Evolutionary conservation across 2,113 vertebrate genomes (phyloP).

Genomic region (Onychostoma macrolepis): DNA sequence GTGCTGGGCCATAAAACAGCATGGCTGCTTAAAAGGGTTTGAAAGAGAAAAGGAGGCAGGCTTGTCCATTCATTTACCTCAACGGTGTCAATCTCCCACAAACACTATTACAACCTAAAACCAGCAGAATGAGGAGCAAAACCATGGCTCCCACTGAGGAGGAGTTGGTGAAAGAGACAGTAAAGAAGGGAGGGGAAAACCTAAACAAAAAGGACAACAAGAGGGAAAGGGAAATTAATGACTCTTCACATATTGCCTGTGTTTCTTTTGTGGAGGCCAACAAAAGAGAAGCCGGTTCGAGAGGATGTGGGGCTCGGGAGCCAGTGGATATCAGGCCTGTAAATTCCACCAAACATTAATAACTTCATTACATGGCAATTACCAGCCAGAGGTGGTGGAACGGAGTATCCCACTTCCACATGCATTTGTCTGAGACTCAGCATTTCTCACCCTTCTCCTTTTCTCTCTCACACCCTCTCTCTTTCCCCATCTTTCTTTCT

Average conservation of each 20-base stretch:
- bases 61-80: constrained; percentile 60
- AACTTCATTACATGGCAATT: constrained; percentile 85
- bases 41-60: constrained; percentile 66
- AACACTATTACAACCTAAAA: neutral
- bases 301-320: constrained; percentile 61
- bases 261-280: constrained; percentile 79
- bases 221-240: constrained; percentile 82
- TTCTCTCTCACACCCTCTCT: constrained; percentile 63
- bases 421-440: constrained; percentile 55
- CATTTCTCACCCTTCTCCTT: constrained; percentile 72
- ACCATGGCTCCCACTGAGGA: neutral
- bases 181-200: constrained; percentile 53
- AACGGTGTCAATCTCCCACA: neutral
- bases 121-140: neutral
- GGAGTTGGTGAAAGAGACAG: constrained; percentile 19
- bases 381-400: constrained; percentile 73
- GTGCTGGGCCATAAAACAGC: constrained; percentile 75
- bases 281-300: constrained; percentile 63
- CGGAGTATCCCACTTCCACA: constrained; percentile 75
- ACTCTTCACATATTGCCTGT: constrained; percentile 80
- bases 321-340: constrained; percentile 78
- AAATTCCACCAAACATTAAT: constrained; percentile 85
- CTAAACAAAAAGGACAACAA: constrained; percentile 68
- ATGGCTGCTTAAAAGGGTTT: constrained; percentile 66
- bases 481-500: constrained; percentile 65